A percentile compares a stretch with the other conserved stretches of the same genome.
These are phyloP conservation scores for Branchinecta sandiegonensis DNA, from an alignment of 2,888 invertebrate species.

Conservation along the genomic window DNA sequence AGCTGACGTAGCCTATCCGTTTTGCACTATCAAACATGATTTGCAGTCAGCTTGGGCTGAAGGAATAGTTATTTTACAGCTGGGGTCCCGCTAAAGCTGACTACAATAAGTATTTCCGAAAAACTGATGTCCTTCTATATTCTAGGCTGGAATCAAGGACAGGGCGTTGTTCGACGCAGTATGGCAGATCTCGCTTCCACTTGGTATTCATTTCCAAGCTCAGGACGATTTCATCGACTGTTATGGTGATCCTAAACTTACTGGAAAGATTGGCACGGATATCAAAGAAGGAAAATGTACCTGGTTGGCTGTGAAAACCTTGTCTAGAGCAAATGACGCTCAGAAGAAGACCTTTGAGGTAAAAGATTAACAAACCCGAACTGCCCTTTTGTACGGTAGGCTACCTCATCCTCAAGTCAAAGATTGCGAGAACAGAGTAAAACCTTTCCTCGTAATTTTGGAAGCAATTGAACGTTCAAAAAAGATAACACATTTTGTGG, in stretches of 20 bases:
- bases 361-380: constrained; percentile 8
- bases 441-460: too few species aligned
- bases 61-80: too few species aligned
- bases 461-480: too few species aligned
- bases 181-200: constrained; percentile 68
- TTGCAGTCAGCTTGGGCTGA: too few species aligned
- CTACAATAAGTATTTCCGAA: too few species aligned
- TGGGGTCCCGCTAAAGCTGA: too few species aligned
- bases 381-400: too few species aligned
- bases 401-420: too few species aligned
- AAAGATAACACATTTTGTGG: too few species aligned
- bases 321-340: constrained; percentile 55
- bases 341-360: constrained; percentile 56
- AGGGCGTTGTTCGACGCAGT: constrained; percentile 67
- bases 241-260: constrained; percentile 67
- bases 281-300: constrained; percentile 92
- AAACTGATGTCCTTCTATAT: constrained; percentile 28
- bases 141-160: constrained; percentile 48
- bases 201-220: constrained; percentile 92
- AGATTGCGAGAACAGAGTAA: too few species aligned
- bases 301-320: constrained; percentile 80
- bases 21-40: too few species aligned
- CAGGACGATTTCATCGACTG: constrained; percentile 86
- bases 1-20: too few species aligned
- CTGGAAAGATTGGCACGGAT: constrained; percentile 80